Evolutionary conservation across 2,888 invertebrate species (phyloP), one percentile per base, ranked within the genome.

Genomic region (Protonemura montana): DNA sequence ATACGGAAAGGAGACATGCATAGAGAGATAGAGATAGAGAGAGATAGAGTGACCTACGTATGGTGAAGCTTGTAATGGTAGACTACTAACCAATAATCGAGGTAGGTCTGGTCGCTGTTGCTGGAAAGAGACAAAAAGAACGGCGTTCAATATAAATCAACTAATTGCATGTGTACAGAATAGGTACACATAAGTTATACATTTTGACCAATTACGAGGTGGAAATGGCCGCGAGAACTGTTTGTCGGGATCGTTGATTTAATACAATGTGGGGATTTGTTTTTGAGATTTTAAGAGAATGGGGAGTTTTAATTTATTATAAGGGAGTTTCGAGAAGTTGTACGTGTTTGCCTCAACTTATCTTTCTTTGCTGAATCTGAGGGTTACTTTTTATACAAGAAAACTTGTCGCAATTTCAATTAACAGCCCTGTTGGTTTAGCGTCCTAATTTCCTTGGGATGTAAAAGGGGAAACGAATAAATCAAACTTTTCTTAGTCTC

Each of bases 71-170:
- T 82, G 26, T 81, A 30, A 81, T 28, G 81, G 81, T 81, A 59
- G 59, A 81, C 88, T 90, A 90, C 91, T 91, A 90, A 92, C 92
- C 91, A 92, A 90, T 88, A 92, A 92, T 91, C 96, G 94, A 42
- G 96, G 96, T 89, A 97, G 92, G 91, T 97, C 96, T 87, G 96
- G 96, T 92, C 96, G 94, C 93, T 96, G 97, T 95, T 96, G 96
- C 96, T 97, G 94, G 87, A 93, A 93, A 88, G 89, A 90, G 89
- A 89, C 88, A 89, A 89, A 89, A 87, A 87, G 86, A 86, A 86
- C 30, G 42, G 76, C 76, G 84, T 84, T 84, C 76, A 81, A 84
- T 84, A 84, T 42, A 59, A 26, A 13, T 82, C 41, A 35, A 41
- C 82, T 35, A 82, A 82, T 82, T 82, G 30, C 21, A n/a, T 41